These are phyloP conservation scores for Ariopsis seemanni DNA, from an alignment of 2,113 vertebrate genomes.

Conservation along the genomic window DNA sequence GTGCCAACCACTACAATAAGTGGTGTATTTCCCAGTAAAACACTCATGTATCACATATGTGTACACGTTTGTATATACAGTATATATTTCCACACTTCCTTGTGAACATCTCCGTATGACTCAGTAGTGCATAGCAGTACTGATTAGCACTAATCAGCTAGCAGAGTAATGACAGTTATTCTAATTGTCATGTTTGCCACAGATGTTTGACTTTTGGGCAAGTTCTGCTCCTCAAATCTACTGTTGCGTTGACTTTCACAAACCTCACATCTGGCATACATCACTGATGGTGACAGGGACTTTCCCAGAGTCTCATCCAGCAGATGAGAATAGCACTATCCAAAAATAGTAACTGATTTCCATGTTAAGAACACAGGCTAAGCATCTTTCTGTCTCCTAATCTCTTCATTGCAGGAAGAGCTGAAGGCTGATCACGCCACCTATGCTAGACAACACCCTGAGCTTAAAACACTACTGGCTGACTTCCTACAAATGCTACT, in stretches of 20 bases:
- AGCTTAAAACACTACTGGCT: conserved; percentile 76
- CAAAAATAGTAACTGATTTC: background rate
- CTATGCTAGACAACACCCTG: conserved; percentile 83
- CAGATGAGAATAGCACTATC: background rate
- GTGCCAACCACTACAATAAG: too few species aligned
- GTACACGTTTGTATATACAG: too few species aligned
- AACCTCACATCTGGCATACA: background rate
- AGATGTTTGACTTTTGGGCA: background rate
- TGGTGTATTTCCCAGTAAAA: too few species aligned
- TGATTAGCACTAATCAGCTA: background rate
- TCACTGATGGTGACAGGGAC: background rate
- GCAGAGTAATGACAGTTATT: background rate
- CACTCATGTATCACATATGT: too few species aligned
- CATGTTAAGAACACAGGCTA: background rate
- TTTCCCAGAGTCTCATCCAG: background rate
- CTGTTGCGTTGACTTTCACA: background rate
- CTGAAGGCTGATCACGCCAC: conserved; percentile 74
- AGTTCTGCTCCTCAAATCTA: background rate
- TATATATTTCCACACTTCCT: background rate
- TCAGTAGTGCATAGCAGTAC: background rate
- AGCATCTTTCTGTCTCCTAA: background rate
- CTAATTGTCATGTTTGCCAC: background rate
- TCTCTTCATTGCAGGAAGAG: conserved; percentile 73
- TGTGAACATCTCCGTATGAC: background rate
- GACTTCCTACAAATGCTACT: conserved; percentile 90